A percentile compares a stretch with the other conserved stretches of the same genome.
phyloP scores from a whole-genome alignment of 2,113 vertebrate genomes.

The Panurus biarmicus region DNA sequence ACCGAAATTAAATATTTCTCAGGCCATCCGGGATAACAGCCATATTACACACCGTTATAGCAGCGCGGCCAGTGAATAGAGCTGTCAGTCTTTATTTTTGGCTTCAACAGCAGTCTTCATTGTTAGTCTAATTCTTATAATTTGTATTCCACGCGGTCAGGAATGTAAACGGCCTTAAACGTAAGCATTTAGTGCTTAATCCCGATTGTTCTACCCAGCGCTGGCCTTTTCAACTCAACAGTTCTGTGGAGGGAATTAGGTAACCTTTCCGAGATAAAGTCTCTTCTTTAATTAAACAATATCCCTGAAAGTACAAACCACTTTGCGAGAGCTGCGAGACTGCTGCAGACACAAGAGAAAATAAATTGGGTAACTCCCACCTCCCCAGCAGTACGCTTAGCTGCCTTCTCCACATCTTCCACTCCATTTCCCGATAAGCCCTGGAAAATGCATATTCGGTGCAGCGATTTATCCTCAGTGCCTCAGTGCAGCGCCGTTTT shows the following conservation, averaged over 20 bases:
- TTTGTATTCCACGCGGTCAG: not conserved
- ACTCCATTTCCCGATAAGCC: not conserved
- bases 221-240: not conserved
- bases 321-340: not conserved
- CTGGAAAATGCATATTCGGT: constrained; percentile 12
- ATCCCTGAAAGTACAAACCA: not conserved
- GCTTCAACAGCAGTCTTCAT: not conserved
- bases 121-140: not conserved
- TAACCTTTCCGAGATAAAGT: not conserved
- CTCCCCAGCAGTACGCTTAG: not conserved
- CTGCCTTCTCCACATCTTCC: not conserved
- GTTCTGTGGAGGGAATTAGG: not conserved
- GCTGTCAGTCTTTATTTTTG: not conserved
- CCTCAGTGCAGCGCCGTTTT: not conserved
- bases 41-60: not conserved
- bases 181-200: not conserved
- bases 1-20: not conserved
- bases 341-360: not conserved
- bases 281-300: constrained; percentile 37
- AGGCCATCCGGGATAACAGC: not conserved
- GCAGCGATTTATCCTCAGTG: not conserved
- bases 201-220: not conserved
- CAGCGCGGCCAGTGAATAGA: not conserved
- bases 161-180: not conserved
- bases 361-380: not conserved